Conservation (phyloP, 2,888 invertebrate genomes). For the Itoplectis maculator region DNA sequence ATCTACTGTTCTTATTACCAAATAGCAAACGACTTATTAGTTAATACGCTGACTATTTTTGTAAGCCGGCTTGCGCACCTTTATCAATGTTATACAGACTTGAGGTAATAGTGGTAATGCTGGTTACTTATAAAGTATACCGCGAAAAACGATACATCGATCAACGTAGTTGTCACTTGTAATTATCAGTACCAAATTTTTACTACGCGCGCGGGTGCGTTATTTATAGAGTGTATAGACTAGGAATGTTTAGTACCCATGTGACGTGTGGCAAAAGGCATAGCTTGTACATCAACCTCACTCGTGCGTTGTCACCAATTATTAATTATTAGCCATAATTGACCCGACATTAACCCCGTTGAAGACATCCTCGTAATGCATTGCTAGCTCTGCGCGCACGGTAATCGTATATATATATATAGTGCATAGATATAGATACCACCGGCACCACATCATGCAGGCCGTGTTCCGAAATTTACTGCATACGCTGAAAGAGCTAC, state of each 20-base stretch:
- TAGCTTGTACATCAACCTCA: constrained; percentile 11
- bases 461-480: background rate
- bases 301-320: constrained; percentile 23
- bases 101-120: too few relatives aligned
- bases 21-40: constrained; percentile 11
- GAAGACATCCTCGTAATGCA: constrained; percentile 9
- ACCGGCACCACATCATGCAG: background rate
- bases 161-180: too few relatives aligned
- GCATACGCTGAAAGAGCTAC: background rate
- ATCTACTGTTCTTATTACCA: constrained; percentile 12
- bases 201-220: too few relatives aligned
- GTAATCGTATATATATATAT: background rate
- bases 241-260: background rate
- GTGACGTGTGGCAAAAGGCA: background rate
- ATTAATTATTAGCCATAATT: constrained; percentile 62
- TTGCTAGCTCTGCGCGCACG: background rate
- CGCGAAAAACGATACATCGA: too few relatives aligned
- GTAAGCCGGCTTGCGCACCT: background rate
- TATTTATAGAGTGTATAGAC: background rate
- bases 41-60: background rate
- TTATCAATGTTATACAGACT: too few relatives aligned
- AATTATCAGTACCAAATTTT: too few relatives aligned
- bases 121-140: too few relatives aligned
- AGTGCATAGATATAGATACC: background rate
- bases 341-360: constrained; percentile 58